These are phyloP conservation scores for Chunga burmeisteri DNA, from an alignment of 2,113 vertebrate species.

Conservation along the genomic window DNA sequence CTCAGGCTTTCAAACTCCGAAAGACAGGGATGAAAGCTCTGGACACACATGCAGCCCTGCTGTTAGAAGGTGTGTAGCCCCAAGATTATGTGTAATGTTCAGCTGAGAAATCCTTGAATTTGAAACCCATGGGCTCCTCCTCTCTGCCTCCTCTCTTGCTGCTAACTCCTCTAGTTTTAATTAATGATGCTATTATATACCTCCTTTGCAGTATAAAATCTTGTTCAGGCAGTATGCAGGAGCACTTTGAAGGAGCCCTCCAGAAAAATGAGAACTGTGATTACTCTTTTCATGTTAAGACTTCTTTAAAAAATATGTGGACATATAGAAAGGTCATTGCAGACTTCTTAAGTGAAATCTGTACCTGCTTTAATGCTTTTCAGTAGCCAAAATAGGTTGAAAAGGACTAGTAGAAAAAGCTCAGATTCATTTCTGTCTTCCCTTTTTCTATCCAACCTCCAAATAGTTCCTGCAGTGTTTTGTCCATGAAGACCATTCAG, in stretches of 20 bases:
- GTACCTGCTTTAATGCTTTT: neutral
- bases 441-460: neutral
- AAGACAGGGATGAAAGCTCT: neutral
- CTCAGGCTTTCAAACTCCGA: neutral
- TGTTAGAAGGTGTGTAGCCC: neutral
- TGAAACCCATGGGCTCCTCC: neutral
- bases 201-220: neutral
- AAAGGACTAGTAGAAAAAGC: neutral
- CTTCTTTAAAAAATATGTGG: neutral
- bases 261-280: neutral
- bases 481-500: neutral
- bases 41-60: rapidly evolving
- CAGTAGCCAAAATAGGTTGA: neutral
- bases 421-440: neutral
- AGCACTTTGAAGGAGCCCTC: neutral
- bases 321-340: neutral
- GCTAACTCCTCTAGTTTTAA: neutral
- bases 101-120: neutral
- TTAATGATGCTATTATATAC: neutral
- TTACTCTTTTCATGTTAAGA: neutral
- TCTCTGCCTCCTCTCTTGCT: neutral
- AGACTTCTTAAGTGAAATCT: neutral
- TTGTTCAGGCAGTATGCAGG: neutral
- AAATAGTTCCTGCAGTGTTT: neutral
- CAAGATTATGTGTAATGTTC: rapidly evolving